A percentile compares a stretch with the other conserved stretches of the same genome.
These are phyloP conservation scores for Eutolmus rufibarbis DNA, from an alignment of 2,888 invertebrate species.

Conservation along the genomic window DNA sequence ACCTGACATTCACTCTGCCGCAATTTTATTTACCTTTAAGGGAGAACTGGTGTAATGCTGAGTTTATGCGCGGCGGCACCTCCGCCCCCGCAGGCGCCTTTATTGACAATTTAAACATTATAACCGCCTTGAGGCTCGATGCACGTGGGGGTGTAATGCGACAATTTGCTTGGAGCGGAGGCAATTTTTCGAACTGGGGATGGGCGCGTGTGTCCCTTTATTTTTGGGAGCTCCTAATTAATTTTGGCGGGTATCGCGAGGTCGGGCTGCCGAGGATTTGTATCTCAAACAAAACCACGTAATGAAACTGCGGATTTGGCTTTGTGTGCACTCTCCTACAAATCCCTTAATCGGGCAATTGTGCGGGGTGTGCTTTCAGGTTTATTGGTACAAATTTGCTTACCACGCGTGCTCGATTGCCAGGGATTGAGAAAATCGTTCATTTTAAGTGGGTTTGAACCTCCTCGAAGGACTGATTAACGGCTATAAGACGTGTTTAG, in stretches of 20 bases:
- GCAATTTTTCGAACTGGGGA: background rate
- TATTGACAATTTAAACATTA: background rate
- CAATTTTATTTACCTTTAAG: slow-evolving; percentile 21
- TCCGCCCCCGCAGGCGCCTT: background rate
- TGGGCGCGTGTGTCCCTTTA: background rate
- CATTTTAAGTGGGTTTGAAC: background rate
- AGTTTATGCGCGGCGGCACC: background rate
- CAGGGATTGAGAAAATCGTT: background rate
- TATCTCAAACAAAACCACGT: background rate
- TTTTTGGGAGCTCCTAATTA: background rate
- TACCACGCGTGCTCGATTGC: background rate
- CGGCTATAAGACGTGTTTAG: background rate
- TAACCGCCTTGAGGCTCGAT: background rate
- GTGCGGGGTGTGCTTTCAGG: background rate
- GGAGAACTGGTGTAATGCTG: background rate
- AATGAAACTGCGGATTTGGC: background rate
- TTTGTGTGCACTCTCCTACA: background rate
- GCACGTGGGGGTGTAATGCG: background rate
- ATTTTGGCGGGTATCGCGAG: background rate
- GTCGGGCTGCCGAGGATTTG: background rate
- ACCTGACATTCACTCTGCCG: slow-evolving; percentile 17
- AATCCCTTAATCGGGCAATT: background rate
- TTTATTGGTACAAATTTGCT: background rate
- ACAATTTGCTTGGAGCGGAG: background rate
- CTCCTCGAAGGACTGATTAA: background rate